phyloP scores from a whole-genome alignment of 2,888 invertebrate species.

The Chromoteleia sp. region DNA sequence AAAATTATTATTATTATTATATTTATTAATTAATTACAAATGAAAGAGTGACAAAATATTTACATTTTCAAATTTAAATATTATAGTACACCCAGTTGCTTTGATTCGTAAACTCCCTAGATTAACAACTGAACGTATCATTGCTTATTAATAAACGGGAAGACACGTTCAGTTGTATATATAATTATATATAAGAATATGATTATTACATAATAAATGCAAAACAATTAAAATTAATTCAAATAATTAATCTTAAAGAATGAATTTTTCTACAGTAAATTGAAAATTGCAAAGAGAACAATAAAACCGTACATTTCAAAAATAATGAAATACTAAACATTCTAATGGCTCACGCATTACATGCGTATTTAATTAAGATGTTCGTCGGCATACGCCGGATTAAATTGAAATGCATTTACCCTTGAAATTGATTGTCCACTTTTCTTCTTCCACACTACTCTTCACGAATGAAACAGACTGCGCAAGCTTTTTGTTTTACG shows the following conservation, averaged over 20 bases:
- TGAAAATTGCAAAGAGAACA: not conserved
- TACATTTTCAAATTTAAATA: no score
- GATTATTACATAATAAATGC: no score
- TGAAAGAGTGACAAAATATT: no score
- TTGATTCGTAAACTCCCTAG: no score
- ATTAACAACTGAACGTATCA: no score
- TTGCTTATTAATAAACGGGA: no score
- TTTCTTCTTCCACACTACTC: conserved; percentile 10
- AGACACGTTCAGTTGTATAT: no score
- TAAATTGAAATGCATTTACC: conserved; percentile 35
- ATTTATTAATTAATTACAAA: no score
- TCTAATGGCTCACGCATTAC: not conserved
- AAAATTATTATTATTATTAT: no score
- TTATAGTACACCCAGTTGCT: no score
- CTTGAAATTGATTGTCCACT: conserved; percentile 36
- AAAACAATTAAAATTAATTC: not conserved
- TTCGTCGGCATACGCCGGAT: conserved; percentile 6
- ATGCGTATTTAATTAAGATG: conserved; percentile 15
- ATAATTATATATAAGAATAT: no score
- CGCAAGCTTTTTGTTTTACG: conserved; percentile 38
- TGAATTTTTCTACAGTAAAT: conserved; percentile 10
- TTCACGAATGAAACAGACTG: conserved; percentile 27
- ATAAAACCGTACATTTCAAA: not conserved
- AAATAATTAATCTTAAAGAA: not conserved
- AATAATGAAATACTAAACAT: conserved; percentile 3